Base-by-base conservation (phyloP, 2,113 vertebrate genomes). In the Chloroceryle aenea region DNA sequence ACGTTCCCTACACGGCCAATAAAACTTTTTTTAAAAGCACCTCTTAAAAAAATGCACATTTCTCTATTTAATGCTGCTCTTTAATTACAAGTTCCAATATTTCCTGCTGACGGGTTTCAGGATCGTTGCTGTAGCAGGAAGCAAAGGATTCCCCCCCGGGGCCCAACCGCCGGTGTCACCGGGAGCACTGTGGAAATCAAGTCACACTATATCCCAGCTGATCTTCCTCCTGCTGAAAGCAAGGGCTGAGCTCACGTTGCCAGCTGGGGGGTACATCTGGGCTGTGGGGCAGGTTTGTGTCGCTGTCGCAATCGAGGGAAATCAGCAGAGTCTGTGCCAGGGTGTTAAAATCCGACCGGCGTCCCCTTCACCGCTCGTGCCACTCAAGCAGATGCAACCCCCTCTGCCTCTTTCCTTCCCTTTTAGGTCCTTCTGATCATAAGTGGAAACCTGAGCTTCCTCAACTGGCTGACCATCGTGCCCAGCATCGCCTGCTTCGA, bases 381-480 rank as follows among this genome's bases (percentile, higher is more conserved):
- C 18, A 0, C 23, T 71, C 3, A 3, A 7, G 29, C 10, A 38
- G 25, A 30, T 12, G 15, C 48, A n/a, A 17, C 15, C 1, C 25
- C 12, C 5, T 45, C 43, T 56, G 6, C 32, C 56, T 18, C 47
- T 16, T 53, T 68, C 47, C 83, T 11, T 19, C 61, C 68, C 18
- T 0, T 22, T 4, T 27, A 99, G 99, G 98, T 98, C 32, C 94
- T 98, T 38, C 98, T 99, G 73, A 99, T 99, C 56, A 3, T 99
- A 9, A 99, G 99, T 3, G 99, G 99, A 43, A 99, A 99, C 97
- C 98, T 99, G 94, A 99, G 99, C 91, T 99, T 99, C 97, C 98
- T 99, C 12, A 99, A 99, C 98, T 99, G 99, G 99, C 97, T 99
- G 50, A 99, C 99, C 95, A 98, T 99, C 0, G 98, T 99, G 94